Evolutionary conservation across 2,113 vertebrate species (phyloP).

Genomic region (Apteryx owenii): DNA sequence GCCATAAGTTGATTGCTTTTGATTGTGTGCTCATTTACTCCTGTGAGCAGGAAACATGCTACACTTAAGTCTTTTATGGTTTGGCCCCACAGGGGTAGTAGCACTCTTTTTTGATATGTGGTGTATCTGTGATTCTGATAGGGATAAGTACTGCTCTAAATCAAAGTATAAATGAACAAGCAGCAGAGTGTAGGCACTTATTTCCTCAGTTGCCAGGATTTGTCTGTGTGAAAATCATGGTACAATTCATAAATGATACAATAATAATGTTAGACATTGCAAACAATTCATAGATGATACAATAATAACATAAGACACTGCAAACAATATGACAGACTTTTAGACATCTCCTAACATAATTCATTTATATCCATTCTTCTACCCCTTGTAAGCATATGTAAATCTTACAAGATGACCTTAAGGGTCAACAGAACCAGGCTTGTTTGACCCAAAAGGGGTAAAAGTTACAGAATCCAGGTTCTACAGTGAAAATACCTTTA

Average conservation of each 20-base stretch:
- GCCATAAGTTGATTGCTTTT: not conserved
- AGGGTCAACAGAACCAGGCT: not conserved
- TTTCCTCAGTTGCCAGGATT: not conserved
- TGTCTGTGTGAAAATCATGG: not conserved
- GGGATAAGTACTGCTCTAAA: not conserved
- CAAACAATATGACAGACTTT: not conserved
- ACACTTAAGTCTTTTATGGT: not conserved
- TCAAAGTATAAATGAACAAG: not conserved
- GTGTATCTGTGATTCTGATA: not conserved
- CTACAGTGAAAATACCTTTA: not conserved
- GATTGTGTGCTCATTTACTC: not conserved
- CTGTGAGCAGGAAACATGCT: not conserved
- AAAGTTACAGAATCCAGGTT: not conserved
- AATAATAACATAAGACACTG: not conserved
- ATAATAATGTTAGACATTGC: not conserved
- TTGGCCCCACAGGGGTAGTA: not conserved
- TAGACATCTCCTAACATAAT: not conserved
- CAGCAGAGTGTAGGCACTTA: not conserved
- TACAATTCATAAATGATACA: not conserved
- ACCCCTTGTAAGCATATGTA: not conserved
- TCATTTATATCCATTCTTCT: not conserved
- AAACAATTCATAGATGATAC: not conserved
- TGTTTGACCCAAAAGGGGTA: not conserved
- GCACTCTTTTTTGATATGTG: not conserved
- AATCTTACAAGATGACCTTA: not conserved